Percentiles rank a stretch among this genome's conserved stretches.
Conservation (phyloP, 2,113 vertebrate species). For the Holacanthus passer region DNA sequence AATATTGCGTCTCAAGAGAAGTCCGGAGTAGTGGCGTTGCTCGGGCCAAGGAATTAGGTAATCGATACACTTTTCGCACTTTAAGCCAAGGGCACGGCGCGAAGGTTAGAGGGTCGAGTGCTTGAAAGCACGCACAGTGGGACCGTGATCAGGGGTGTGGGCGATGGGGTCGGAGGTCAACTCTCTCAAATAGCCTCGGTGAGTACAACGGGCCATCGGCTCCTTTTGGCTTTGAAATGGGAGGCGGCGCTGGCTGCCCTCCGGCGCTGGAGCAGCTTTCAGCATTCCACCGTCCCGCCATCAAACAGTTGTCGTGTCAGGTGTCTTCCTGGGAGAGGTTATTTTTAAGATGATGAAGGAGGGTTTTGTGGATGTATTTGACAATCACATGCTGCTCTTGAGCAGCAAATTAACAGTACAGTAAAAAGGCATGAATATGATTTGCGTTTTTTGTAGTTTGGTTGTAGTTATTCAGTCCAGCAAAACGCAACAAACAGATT, state of each 20-base stretch:
- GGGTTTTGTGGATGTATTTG: slow-evolving; percentile 46
- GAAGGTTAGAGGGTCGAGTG: slow-evolving; percentile 49
- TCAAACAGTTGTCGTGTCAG: slow-evolving; percentile 88
- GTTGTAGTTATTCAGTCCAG: not conserved
- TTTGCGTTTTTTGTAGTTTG: slow-evolving; percentile 28
- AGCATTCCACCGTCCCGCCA: slow-evolving; percentile 73
- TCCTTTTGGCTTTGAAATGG: slow-evolving; percentile 87
- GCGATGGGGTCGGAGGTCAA: slow-evolving; percentile 73
- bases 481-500: not conserved
- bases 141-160: slow-evolving; percentile 72
- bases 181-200: slow-evolving; percentile 82
- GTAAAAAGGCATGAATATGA: not conserved
- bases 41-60: slow-evolving; percentile 48
- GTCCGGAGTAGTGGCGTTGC: slow-evolving; percentile 2
- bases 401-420: slow-evolving; percentile 42
- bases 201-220: slow-evolving; percentile 76
- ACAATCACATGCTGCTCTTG: slow-evolving; percentile 42
- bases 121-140: slow-evolving; percentile 73
- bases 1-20: slow-evolving; percentile 17
- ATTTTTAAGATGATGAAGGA: slow-evolving; percentile 78
- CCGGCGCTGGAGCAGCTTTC: slow-evolving; percentile 60
- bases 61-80: slow-evolving; percentile 59
- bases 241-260: slow-evolving; percentile 57
- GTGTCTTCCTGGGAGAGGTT: slow-evolving; percentile 83
- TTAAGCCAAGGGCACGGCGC: slow-evolving; percentile 36